Evolutionary conservation across 2,113 vertebrate genomes (phyloP), one percentile per base, ranked within the genome.

Genomic region (Tupaia chinensis): DNA sequence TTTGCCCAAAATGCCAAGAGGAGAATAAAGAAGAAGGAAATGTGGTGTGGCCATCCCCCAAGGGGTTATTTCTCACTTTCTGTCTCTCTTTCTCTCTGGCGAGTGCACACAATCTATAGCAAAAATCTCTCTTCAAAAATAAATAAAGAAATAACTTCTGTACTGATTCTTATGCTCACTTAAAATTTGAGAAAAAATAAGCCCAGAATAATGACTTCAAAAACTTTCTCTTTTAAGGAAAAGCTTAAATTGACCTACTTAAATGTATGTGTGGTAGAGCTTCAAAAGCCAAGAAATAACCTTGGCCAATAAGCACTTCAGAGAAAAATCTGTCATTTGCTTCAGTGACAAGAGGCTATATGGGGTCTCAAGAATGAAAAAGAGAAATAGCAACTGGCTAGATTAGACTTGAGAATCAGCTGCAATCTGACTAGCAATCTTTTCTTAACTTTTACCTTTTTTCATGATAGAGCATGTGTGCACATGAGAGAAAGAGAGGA

Each of bases 181-280:
- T 65, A 81, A 96, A 92, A 9, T 87, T 86, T 69, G n/a, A 80
- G 70, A 87, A 58, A 58, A 54, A 80, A 54, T 53, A 22, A 19
- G 70, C 17, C 12, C 73, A 16, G 23, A 92, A 65, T 56, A 87
- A 73, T 80, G 34, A 80, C 77, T 66, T 94, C 83, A 72, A 78
- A 95, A 10, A 61, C 6, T 23, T 61, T 93, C 76, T 74, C 44
- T 86, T 95, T 72, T 83, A 16, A 95, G 63, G 16, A 29, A 91
- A 88, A 82, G 13, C 1, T 0, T 86, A 16, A 76, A 70, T 63
- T 66, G 65, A 15, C 27, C 34, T 78, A 65, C 5, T 27, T 69
- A 34, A 61, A 10, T 86, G 63, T 58, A 65, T 12, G 29, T 69
- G 44, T 65, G 65, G 4, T 86, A 77, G 56, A 93, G 16, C n/a